A percentile compares a stretch with the other conserved stretches of the same genome.
Conservation (phyloP, 2,888 invertebrate genomes). For the Erebia epiphron region DNA sequence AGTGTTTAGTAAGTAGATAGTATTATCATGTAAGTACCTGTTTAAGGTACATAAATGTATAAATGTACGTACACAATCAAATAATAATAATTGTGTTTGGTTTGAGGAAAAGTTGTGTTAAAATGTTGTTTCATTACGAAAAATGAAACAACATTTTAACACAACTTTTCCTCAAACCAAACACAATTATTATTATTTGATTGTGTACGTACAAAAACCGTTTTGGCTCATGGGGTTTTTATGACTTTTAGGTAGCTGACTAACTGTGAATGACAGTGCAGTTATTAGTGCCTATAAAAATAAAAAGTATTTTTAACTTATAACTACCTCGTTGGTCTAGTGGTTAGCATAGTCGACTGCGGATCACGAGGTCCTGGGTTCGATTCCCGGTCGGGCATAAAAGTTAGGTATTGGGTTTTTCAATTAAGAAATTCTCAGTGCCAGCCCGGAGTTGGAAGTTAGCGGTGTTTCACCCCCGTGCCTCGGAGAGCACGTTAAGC, state of each 20-base stretch:
- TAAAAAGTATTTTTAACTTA: too few relatives aligned
- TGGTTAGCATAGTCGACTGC: too few relatives aligned
- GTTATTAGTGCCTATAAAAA: too few relatives aligned
- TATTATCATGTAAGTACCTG: too few relatives aligned
- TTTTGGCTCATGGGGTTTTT: conserved; percentile 1
- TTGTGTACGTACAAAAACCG: neutral
- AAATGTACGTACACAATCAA: neutral
- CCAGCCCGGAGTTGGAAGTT: too few relatives aligned
- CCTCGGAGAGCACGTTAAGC: too few relatives aligned
- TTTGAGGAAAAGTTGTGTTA: conserved; percentile 9
- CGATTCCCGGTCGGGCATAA: too few relatives aligned
- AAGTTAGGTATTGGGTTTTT: too few relatives aligned
- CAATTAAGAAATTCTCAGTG: too few relatives aligned
- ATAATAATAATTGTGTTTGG: neutral
- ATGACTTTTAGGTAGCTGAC: neutral
- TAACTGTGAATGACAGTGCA: neutral
- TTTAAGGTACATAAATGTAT: neutral
- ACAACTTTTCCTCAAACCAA: conserved; percentile 1
- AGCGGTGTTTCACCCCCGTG: too few relatives aligned
- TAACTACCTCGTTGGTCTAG: too few relatives aligned
- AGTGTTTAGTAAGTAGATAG: neutral
- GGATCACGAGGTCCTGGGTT: too few relatives aligned
- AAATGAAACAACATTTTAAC: conserved; percentile 1
- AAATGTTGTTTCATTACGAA: neutral
- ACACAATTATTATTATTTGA: neutral